A percentile compares a stretch with the other conserved stretches of the same genome.
phyloP scores from a whole-genome alignment of 2,797 vertebrate species.

The Rousettus madagascariensis region DNA sequence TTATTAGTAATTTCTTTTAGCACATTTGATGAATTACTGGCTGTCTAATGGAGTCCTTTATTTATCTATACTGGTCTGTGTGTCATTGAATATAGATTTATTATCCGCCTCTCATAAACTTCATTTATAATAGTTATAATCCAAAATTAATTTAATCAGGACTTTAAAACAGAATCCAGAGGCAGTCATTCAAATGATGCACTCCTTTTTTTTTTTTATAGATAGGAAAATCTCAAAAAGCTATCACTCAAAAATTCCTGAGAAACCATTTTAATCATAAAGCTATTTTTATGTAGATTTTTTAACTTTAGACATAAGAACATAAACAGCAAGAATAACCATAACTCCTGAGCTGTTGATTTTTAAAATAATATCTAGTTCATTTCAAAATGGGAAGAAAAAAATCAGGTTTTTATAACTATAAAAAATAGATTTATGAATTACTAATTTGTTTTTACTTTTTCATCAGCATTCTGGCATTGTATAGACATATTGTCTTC shows the following conservation, averaged over 20 bases:
- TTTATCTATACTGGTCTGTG: not conserved
- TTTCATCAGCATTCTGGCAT: not conserved
- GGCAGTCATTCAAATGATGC: not conserved
- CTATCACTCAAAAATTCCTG: not conserved
- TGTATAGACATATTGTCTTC: not conserved
- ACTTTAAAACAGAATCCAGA: not conserved
- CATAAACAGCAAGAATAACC: not conserved
- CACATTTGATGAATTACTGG: not conserved
- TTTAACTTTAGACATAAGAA: not conserved
- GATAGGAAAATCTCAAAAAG: not conserved
- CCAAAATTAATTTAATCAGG: not conserved
- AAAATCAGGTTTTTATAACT: not conserved
- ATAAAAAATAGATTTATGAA: not conserved
- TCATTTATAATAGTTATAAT: not conserved
- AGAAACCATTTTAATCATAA: not conserved
- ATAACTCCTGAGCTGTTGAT: not conserved
- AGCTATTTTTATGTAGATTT: not conserved
- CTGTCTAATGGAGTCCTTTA: not conserved
- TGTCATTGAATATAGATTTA: not conserved
- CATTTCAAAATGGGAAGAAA: not conserved
- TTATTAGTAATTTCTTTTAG: constrained; percentile 14
- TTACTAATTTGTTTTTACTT: not conserved
- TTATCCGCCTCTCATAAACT: not conserved
- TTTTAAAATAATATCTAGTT: not conserved
- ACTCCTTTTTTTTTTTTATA: not conserved